These are phyloP conservation scores for Drosophila greeni DNA, from an alignment of 2,888 invertebrate species.

Conservation along the genomic window DNA sequence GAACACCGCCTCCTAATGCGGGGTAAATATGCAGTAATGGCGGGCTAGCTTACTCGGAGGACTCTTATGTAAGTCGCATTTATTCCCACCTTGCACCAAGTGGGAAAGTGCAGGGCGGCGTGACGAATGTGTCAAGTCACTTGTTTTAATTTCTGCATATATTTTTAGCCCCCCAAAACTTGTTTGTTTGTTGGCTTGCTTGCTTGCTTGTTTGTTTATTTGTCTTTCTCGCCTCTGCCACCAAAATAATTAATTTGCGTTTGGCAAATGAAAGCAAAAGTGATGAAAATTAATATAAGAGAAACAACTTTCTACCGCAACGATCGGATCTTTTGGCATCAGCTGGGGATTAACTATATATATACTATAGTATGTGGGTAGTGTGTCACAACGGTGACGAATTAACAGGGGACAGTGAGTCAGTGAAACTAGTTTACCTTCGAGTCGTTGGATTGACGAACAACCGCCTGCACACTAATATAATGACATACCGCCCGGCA, in stretches of 20 bases:
- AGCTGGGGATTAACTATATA: slow-evolving; percentile 37
- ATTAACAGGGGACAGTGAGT: slow-evolving; percentile 5
- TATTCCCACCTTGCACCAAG: slow-evolving; percentile 14
- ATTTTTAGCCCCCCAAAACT: slow-evolving; percentile 15
- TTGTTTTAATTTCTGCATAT: slow-evolving; percentile 12
- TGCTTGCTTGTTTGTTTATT: background rate
- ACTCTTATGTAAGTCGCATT: slow-evolving; percentile 26
- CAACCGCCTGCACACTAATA: slow-evolving; percentile 29
- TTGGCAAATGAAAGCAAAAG: slow-evolving; percentile 55
- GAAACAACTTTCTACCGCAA: slow-evolving; percentile 19
- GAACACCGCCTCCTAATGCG: slow-evolving; percentile 15
- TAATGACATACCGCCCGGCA: slow-evolving; percentile 18
- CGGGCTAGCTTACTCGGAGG: slow-evolving; percentile 15
- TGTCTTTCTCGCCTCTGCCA: slow-evolving; percentile 1
- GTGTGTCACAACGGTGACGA: slow-evolving; percentile 38
- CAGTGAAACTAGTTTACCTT: slow-evolving; percentile 54
- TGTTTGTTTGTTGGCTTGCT: background rate
- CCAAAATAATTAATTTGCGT: slow-evolving; percentile 28
- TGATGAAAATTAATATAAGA: slow-evolving; percentile 49
- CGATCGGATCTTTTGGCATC: slow-evolving; percentile 35
- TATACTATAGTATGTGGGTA: background rate
- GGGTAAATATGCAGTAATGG: slow-evolving; percentile 17
- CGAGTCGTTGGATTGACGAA: slow-evolving; percentile 46
- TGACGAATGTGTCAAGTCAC: slow-evolving; percentile 35
- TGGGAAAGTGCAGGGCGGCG: slow-evolving; percentile 21